Evolutionary conservation across 2,113 vertebrate species (phyloP).

Genomic region (Proterorhinus semilunaris): DNA sequence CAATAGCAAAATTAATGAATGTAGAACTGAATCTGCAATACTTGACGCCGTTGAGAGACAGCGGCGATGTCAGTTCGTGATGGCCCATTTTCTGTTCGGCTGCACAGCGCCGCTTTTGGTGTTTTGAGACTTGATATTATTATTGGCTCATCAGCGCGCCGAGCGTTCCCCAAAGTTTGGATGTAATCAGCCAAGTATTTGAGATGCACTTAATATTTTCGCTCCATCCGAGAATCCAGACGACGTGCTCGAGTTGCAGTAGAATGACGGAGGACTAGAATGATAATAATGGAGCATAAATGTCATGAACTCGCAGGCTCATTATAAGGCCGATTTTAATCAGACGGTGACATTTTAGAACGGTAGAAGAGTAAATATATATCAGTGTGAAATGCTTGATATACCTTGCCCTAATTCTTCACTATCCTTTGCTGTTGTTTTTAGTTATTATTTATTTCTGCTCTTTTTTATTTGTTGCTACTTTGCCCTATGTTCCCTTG

Average conservation of each 20-base stretch:
- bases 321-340: not conserved
- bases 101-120: conserved; percentile 19
- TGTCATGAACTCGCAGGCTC: not conserved
- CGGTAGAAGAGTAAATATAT: not conserved
- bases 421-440: too few species aligned
- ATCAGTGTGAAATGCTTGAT: not conserved
- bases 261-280: not conserved
- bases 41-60: conserved; percentile 41
- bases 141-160: conserved; percentile 27
- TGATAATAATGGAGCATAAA: conserved; percentile 1
- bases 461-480: too few species aligned
- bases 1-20: conserved; percentile 60
- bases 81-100: conserved; percentile 36
- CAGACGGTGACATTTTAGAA: not conserved
- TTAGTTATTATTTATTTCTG: too few species aligned
- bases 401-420: too few species aligned
- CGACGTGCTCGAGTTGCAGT: not conserved
- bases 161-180: conserved; percentile 6
- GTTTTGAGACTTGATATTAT: conserved; percentile 31
- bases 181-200: conserved; percentile 5
- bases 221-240: not conserved
- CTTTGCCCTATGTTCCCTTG: too few species aligned
- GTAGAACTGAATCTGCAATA: conserved; percentile 50
- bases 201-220: conserved; percentile 3
- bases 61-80: conserved; percentile 12